These are phyloP conservation scores for Mythimna albipuncta DNA, from an alignment of 2,888 invertebrate species.

Conservation along the genomic window DNA sequence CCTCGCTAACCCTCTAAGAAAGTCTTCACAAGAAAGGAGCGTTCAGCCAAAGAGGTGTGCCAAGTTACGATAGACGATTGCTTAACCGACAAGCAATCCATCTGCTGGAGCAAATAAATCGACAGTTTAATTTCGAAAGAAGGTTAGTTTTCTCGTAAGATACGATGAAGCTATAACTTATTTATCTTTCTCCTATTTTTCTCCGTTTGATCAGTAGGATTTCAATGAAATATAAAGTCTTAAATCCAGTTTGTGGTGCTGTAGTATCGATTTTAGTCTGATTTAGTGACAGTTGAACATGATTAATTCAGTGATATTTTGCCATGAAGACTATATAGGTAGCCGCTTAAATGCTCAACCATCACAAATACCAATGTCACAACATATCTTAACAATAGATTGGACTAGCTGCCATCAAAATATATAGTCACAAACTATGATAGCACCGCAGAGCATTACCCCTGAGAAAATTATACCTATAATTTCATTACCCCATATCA, in stretches of 20 bases:
- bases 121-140: constrained; percentile 79
- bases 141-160: constrained; percentile 59
- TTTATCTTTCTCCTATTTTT: constrained; percentile 41
- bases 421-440: background rate
- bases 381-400: background rate
- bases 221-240: background rate
- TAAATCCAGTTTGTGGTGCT: background rate
- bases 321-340: background rate
- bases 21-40: constrained; percentile 6
- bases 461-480: background rate
- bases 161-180: constrained; percentile 49
- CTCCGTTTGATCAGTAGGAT: constrained; percentile 22
- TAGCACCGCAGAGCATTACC: background rate
- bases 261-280: background rate
- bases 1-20: constrained; percentile 7
- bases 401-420: too few species aligned
- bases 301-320: background rate
- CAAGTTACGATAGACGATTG: constrained; percentile 66
- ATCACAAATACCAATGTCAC: background rate
- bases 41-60: constrained; percentile 37
- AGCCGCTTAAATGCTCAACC: background rate
- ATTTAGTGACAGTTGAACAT: background rate
- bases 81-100: constrained; percentile 78
- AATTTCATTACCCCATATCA: constrained; percentile 1
- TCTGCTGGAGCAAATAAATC: constrained; percentile 81